Evolutionary conservation across 1,140 invertebrate genomes (phyloP).

Genomic region (Chironomus striatipennis): DNA sequence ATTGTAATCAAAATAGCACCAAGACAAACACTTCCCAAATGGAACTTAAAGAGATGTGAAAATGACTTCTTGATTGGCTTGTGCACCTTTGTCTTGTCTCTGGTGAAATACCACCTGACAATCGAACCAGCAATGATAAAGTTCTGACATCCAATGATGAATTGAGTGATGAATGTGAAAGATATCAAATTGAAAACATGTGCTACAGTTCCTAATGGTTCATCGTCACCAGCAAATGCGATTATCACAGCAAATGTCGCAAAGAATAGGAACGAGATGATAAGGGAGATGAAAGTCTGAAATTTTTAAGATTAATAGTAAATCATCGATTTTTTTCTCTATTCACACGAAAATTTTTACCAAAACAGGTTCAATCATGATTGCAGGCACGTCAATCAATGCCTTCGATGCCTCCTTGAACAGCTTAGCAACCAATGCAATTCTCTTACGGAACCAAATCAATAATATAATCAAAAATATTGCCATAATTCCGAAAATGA

Average conservation of each 20-base stretch:
- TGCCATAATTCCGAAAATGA: constrained; percentile 54
- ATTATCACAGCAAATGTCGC: constrained; percentile 26
- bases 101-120: constrained; percentile 66
- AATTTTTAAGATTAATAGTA: constrained; percentile 55
- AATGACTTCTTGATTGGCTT: constrained; percentile 50
- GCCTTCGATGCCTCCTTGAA: constrained; percentile 71
- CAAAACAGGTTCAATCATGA: constrained; percentile 69
- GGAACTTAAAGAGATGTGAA: constrained; percentile 52
- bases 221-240: constrained; percentile 41
- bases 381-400: constrained; percentile 55
- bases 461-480: constrained; percentile 55
- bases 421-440: constrained; percentile 57
- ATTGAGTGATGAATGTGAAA: constrained; percentile 62
- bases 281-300: constrained; percentile 44
- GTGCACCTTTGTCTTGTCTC: constrained; percentile 53
- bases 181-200: constrained; percentile 53
- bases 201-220: no score
- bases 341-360: no score
- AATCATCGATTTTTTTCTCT: no score
- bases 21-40: constrained; percentile 68
- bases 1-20: constrained; percentile 66
- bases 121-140: constrained; percentile 68
- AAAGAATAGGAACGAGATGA: constrained; percentile 52
- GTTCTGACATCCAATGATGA: constrained; percentile 67
- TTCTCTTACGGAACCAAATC: constrained; percentile 61